phyloP scores from a whole-genome alignment of 2,888 invertebrate genomes.

The Napeogenes inachia region DNA sequence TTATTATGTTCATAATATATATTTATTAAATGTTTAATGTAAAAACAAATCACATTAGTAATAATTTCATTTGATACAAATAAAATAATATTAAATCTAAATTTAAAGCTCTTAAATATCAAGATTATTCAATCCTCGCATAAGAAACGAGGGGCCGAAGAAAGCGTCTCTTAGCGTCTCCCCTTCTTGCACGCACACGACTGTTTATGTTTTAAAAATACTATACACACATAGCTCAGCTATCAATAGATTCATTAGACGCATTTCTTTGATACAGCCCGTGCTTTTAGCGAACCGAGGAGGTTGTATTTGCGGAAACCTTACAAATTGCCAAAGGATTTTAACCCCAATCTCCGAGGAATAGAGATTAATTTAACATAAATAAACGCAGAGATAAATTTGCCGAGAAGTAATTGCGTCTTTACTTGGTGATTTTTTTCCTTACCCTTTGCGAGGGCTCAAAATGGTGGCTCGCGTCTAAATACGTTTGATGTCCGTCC shows the following conservation, averaged over 20 bases:
- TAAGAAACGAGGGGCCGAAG: slow-evolving; percentile 73
- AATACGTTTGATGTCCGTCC: slow-evolving; percentile 49
- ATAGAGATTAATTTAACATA: slow-evolving; percentile 19
- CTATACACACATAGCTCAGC: slow-evolving; percentile 57
- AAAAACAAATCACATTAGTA: too few species aligned
- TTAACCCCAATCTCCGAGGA: slow-evolving; percentile 37
- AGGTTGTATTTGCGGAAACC: slow-evolving; percentile 35
- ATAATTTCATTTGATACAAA: neutral
- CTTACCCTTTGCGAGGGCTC: slow-evolving; percentile 52
- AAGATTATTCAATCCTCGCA: slow-evolving; percentile 42
- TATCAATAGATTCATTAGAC: slow-evolving; percentile 76
- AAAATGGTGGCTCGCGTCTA: slow-evolving; percentile 41
- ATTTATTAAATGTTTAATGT: too few species aligned
- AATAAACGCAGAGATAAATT: slow-evolving; percentile 34
- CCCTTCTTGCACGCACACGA: slow-evolving; percentile 64
- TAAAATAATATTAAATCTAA: neutral
- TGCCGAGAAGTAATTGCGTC: slow-evolving; percentile 70
- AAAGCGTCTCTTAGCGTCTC: slow-evolving; percentile 72
- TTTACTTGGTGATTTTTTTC: slow-evolving; percentile 61
- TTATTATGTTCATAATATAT: too few species aligned
- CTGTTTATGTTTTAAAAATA: slow-evolving; percentile 62
- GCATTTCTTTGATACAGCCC: slow-evolving; percentile 72
- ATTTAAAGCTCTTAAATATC: slow-evolving; percentile 39
- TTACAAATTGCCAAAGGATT: slow-evolving; percentile 31
- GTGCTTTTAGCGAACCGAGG: slow-evolving; percentile 66